phyloP scores from a whole-genome alignment of 2,113 vertebrate genomes.

The Hoplias malabaricus region DNA sequence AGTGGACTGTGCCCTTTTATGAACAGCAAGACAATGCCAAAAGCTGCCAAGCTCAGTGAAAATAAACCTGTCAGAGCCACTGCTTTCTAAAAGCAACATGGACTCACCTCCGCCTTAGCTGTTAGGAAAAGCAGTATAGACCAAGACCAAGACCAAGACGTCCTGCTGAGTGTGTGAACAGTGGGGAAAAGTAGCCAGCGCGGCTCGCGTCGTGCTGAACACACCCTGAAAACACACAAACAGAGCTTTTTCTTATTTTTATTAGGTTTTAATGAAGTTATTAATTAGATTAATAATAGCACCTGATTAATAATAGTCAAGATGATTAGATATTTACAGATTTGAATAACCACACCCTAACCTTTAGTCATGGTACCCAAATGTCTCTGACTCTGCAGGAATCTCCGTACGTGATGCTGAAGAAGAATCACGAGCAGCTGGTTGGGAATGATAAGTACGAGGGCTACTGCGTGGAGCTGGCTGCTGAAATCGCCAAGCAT shows the following conservation, averaged over 20 bases:
- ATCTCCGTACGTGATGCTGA: constrained; percentile 96
- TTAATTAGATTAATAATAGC: too few relatives aligned
- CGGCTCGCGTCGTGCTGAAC: too few relatives aligned
- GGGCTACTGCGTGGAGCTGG: constrained; percentile 95
- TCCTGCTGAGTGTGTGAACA: too few relatives aligned
- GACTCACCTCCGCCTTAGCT: neutral
- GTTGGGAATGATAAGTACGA: constrained; percentile 93
- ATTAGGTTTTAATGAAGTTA: too few relatives aligned
- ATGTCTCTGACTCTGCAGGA: constrained; percentile 77
- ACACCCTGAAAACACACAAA: too few relatives aligned
- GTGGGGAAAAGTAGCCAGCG: too few relatives aligned
- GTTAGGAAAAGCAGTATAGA: too few relatives aligned
- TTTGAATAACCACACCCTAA: too few relatives aligned
- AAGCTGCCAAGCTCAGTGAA: neutral
- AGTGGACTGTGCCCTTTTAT: neutral
- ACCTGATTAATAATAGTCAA: too few relatives aligned
- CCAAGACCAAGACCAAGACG: too few relatives aligned
- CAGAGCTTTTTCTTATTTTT: too few relatives aligned
- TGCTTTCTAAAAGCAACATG: neutral
- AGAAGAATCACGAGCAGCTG: constrained; percentile 93
- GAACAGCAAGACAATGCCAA: neutral
- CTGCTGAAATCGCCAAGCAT: constrained; percentile 95
- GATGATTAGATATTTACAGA: too few relatives aligned
- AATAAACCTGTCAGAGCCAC: neutral
- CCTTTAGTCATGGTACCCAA: neutral